A percentile compares a stretch with the other conserved stretches of the same genome.
These are phyloP conservation scores for Deroplatys truncata DNA, from an alignment of 2,888 invertebrate species.

Conservation along the genomic window DNA sequence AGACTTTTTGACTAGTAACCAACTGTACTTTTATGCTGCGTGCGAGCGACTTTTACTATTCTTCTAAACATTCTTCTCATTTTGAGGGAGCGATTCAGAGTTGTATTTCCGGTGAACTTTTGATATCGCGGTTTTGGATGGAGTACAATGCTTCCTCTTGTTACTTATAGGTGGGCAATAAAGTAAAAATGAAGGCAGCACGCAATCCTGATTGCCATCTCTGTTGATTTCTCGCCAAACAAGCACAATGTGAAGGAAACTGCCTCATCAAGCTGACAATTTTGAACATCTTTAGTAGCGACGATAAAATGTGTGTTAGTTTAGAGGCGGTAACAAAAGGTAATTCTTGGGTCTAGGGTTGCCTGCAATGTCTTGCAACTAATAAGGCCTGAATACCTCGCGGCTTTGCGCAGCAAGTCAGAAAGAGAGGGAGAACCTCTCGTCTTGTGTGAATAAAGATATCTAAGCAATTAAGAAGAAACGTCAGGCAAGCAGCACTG, in stretches of 20 bases:
- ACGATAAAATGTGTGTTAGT: background rate
- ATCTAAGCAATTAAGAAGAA: conserved; percentile 4
- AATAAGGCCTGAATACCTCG: conserved; percentile 3
- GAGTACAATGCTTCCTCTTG: no score
- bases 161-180: no score
- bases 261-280: background rate
- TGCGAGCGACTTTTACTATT: no score
- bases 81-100: no score
- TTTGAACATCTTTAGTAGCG: background rate
- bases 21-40: no score
- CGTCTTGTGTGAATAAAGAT: background rate
- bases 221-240: background rate
- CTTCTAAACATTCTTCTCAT: no score
- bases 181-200: background rate
- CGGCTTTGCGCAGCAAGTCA: background rate
- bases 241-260: background rate
- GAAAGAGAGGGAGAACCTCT: background rate
- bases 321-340: background rate
- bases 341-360: background rate
- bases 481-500: background rate
- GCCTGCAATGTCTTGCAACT: conserved; percentile 7
- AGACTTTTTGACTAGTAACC: no score
- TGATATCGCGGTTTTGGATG: no score
- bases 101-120: no score
- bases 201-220: background rate